These are phyloP conservation scores for Lydus trimaculatus DNA, from an alignment of 2,888 invertebrate genomes.

Conservation along the genomic window DNA sequence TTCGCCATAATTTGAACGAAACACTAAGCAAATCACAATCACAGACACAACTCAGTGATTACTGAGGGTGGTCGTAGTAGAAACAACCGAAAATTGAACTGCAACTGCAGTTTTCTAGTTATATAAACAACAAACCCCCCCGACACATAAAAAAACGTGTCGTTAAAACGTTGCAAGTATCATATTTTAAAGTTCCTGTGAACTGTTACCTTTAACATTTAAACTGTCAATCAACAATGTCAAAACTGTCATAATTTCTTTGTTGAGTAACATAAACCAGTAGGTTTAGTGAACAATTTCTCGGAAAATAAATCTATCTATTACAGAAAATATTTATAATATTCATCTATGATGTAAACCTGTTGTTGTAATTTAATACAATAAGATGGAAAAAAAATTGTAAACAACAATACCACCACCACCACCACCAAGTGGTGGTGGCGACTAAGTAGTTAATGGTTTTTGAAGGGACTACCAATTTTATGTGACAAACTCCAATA, in stretches of 20 bases:
- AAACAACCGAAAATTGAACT: too few species aligned
- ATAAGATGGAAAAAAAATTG: neutral
- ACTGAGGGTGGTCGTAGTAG: neutral
- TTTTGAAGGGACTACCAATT: neutral
- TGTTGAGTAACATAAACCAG: constrained; percentile 24
- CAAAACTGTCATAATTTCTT: constrained; percentile 27
- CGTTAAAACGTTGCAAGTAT: constrained; percentile 14
- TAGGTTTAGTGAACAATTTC: constrained; percentile 14
- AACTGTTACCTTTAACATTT: constrained; percentile 12
- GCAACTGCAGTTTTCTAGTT: neutral
- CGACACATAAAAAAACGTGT: constrained; percentile 24
- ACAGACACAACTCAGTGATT: too few species aligned
- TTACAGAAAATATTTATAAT: constrained; percentile 1
- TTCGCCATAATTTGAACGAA: too few species aligned
- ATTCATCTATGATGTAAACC: neutral
- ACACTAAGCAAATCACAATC: too few species aligned
- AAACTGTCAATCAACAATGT: constrained; percentile 23
- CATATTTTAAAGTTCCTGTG: constrained; percentile 10
- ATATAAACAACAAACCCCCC: too few species aligned
- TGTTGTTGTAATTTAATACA: neutral
- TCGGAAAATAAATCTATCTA: constrained; percentile 16
- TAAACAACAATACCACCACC: neutral
- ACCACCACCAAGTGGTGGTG: too few species aligned
- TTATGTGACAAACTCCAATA: neutral
- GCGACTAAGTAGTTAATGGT: neutral